phyloP scores from a whole-genome alignment of 2,888 invertebrate species.

The Dendrolimus pini region DNA sequence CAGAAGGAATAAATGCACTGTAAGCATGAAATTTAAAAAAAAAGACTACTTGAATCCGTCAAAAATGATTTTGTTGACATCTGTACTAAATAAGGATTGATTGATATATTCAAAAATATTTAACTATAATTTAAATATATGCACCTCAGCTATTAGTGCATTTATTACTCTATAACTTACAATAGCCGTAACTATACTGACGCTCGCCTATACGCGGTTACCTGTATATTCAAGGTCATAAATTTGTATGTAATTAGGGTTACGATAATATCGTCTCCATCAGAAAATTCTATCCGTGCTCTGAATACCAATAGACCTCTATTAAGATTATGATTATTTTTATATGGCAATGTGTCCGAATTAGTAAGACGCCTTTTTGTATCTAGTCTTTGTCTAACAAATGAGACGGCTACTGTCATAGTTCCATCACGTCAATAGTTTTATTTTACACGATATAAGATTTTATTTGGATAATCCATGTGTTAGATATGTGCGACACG shows the following conservation, averaged over 20 bases:
- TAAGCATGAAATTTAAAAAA: too few species aligned
- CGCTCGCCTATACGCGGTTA: background rate
- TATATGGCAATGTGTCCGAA: slow-evolving; percentile 9
- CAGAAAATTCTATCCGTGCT: slow-evolving; percentile 41
- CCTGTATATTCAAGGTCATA: slow-evolving; percentile 29
- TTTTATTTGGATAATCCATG: slow-evolving; percentile 27
- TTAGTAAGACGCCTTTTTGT: background rate
- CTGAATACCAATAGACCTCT: slow-evolving; percentile 29
- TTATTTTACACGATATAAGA: background rate
- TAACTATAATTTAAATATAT: too few species aligned
- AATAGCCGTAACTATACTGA: background rate
- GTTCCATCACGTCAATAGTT: slow-evolving; percentile 2
- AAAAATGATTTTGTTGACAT: too few species aligned
- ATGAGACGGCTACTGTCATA: slow-evolving; percentile 1
- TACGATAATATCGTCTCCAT: slow-evolving; percentile 32
- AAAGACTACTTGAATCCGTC: too few species aligned
- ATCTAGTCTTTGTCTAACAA: background rate
- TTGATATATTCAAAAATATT: too few species aligned
- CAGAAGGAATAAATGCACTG: too few species aligned
- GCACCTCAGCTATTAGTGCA: too few species aligned
- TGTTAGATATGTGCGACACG: slow-evolving; percentile 27
- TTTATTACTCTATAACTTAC: too few species aligned
- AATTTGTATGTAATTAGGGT: slow-evolving; percentile 31
- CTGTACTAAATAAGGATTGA: too few species aligned
- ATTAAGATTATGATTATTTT: slow-evolving; percentile 21